Evolutionary conservation across 2,113 vertebrate species (phyloP), one percentile per base, ranked within the genome.

Genomic region (Suncus etruscus): DNA sequence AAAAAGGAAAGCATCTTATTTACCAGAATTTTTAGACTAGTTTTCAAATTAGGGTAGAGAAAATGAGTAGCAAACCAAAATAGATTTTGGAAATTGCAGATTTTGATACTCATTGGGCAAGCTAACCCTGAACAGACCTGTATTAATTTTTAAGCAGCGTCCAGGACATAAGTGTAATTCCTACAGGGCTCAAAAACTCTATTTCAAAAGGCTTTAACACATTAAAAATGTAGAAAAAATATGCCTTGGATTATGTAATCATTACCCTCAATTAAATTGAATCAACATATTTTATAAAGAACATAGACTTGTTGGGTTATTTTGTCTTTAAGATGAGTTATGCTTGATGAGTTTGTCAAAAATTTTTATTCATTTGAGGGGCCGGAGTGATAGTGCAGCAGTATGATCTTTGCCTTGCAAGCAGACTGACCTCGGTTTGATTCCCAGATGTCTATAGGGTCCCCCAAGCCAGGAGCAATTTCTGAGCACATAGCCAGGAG

Each of bases 221-320:
- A 87, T 95, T 93, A 3, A 91, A 84, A 61, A 63, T 86, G 51
- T 51, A 90, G 73, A 74, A 47, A 68, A 89, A 70, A 16, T 72
- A 25, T 88, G 79, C 50, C 50, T 78, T 32, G 72, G 47, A 88
- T 93, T 91, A 89, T 94, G 27, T 74, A 90, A 63, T 80, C 86
- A 95, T 95, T 92, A 88, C 80, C 58, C 29, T 86, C 68, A 10
- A 90, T 88, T 93, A 91, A 90, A 86, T 65, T 92, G 91, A 92
- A 92, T 94, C 76, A 88, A 45, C 88, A 3, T 86, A 90, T 91
- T 83, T 86, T 90, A 75, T 83, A 61, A 86, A 92, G 61, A 75
- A 91, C 79, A 45, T 80, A 32, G 31, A 87, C 25, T 73, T 78
- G 31, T 91, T 93, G 87, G 29, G 9, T 76, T 80, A 6, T 29